Base-by-base conservation (phyloP, 2,113 vertebrate species). In the Capreolus pygargus region DNA sequence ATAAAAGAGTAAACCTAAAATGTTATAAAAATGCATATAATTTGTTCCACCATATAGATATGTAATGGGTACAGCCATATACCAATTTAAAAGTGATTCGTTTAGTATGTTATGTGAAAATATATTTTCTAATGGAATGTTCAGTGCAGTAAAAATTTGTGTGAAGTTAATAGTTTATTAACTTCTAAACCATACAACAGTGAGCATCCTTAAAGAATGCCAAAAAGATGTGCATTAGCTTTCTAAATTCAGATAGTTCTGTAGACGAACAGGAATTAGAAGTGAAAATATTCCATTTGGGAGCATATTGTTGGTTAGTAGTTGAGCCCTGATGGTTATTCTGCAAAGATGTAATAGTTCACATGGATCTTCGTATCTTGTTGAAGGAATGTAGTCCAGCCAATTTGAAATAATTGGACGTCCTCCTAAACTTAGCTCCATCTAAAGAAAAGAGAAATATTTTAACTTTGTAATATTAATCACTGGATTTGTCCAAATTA, bases 161-260 rank as follows among this genome's bases (percentile, higher is more conserved):
- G 21, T 78, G 83, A 97, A 95, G 95, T 86, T 96, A 95, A 86
- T 91, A 92, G 36, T 98, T 98, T 98, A 98, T 98, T 98, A 97
- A 97, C 93, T 95, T 97, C 74, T 90, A 95, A 95, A 84, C 28
- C 85, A 55, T 61, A 45, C 39, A 87, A 23, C 74, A 45, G 47
- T 92, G 36, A 92, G 30, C 30, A 83, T 90, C 47, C 58, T 94
- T 96, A 78, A 97, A 90, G 67, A 95, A 95, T 30, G 90, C 64
- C 86, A 91, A 83, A 89, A 87, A 70, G 82, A 87, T 2, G 5
- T 85, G 33, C 47, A 87, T 97, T 97, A 98, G 78, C 81, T 98
- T 97, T 98, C 97, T 97, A 98, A 98, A 92, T 98, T 98, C 95
- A 98, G 91, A 89, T 98, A 98, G 94, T 98, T 97, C 89, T 98